These are phyloP conservation scores for Eubasilissa splendida DNA, from an alignment of 2,888 invertebrate genomes.

Conservation along the genomic window DNA sequence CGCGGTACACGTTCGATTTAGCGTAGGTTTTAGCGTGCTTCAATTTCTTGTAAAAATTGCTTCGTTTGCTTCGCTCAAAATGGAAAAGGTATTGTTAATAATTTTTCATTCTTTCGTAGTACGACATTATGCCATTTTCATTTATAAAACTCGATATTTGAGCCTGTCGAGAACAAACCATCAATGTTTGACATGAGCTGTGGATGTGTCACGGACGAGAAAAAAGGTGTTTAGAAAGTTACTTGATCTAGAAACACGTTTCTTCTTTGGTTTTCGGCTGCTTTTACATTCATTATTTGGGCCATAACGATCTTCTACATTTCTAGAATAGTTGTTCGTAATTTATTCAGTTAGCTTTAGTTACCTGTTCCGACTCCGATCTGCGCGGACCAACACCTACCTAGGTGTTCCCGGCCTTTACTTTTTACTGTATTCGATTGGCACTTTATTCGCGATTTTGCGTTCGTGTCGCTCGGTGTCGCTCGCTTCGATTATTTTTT, in stretches of 20 bases:
- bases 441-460: conserved; percentile 2
- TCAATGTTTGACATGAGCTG: conserved; percentile 37
- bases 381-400: conserved; percentile 35
- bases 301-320: neutral
- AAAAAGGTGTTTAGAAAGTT: conserved; percentile 54
- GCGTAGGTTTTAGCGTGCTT: conserved; percentile 42
- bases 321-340: conserved; percentile 8
- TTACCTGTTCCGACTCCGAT: conserved; percentile 29
- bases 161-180: conserved; percentile 1
- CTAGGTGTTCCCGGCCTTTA: neutral
- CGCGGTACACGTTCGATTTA: conserved; percentile 26
- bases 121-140: conserved; percentile 12
- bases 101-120: neutral
- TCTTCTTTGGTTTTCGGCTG: conserved; percentile 28
- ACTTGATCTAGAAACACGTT: conserved; percentile 37
- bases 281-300: conserved; percentile 32
- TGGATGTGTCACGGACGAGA: conserved; percentile 32
- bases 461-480: conserved; percentile 25
- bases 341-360: conserved; percentile 30
- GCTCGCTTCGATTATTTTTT: neutral
- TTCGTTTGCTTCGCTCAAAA: conserved; percentile 18
- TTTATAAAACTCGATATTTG: conserved; percentile 25
- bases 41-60: conserved; percentile 32
- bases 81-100: conserved; percentile 32
- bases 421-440: neutral